Conservation (phyloP, 1,140 invertebrate species). For the Lucilia cuprina region DNA sequence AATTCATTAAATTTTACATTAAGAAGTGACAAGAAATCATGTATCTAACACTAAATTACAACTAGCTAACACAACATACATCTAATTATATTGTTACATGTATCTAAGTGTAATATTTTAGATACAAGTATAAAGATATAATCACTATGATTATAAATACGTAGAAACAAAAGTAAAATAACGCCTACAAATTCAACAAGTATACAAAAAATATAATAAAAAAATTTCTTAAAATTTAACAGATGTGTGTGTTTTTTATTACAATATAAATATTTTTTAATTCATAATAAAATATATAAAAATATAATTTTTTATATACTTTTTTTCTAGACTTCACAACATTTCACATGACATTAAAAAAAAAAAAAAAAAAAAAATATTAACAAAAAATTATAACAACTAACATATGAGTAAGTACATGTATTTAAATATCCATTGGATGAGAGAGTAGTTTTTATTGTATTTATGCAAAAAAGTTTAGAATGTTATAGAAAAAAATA, state of each 20-base stretch:
- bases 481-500: slow-evolving; percentile 1
- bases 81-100: not conserved
- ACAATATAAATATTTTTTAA: not conserved
- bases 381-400: not conserved
- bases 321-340: not conserved
- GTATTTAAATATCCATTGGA: too few species aligned
- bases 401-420: too few species aligned
- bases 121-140: not conserved
- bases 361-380: not conserved
- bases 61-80: not conserved
- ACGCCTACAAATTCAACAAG: not conserved
- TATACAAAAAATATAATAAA: not conserved
- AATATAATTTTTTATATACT: not conserved
- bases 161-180: not conserved
- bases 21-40: not conserved
- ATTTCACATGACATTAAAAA: not conserved
- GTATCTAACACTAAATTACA: not conserved
- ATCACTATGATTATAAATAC: slow-evolving; percentile 12
- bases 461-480: not conserved
- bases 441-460: not conserved
- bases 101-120: not conserved
- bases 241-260: slow-evolving; percentile 21
- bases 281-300: not conserved
- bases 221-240: slow-evolving; percentile 20
- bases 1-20: not conserved